Evolutionary conservation across 2,888 invertebrate species (phyloP).

Genomic region (Drosophila monieri): DNA sequence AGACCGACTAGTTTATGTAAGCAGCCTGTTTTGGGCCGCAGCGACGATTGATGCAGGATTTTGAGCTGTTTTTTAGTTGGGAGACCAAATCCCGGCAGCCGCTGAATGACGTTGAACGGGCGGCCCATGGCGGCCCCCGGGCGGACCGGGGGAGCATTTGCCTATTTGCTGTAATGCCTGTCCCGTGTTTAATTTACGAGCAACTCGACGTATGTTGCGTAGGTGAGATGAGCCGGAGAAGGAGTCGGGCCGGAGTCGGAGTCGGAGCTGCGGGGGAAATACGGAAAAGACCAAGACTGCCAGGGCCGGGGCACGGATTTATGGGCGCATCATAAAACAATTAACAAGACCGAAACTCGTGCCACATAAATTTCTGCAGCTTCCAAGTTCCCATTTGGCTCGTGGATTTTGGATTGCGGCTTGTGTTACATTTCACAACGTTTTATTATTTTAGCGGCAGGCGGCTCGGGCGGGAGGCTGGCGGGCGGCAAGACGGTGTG

Average conservation of each 20-base stretch:
- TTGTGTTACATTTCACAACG: conserved; percentile 75
- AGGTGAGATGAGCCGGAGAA: conserved; percentile 32
- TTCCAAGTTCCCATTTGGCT: conserved; percentile 18
- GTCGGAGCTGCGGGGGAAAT: not conserved
- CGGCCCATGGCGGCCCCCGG: conserved; percentile 25
- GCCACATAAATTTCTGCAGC: conserved; percentile 75
- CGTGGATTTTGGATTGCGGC: conserved; percentile 33
- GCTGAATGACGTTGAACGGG: conserved; percentile 45
- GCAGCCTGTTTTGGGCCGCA: conserved; percentile 18
- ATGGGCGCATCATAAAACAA: conserved; percentile 79
- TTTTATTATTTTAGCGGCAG: conserved; percentile 60
- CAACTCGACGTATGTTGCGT: conserved; percentile 62
- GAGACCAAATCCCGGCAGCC: conserved; percentile 17
- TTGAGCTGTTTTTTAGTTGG: conserved; percentile 48
- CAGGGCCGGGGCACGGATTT: conserved; percentile 60
- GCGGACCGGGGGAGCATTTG: conserved; percentile 50
- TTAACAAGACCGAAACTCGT: conserved; percentile 79
- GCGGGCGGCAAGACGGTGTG: conserved; percentile 28
- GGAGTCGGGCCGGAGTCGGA: conserved; percentile 35
- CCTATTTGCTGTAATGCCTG: conserved; percentile 62
- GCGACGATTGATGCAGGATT: conserved; percentile 71
- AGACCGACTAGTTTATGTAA: conserved; percentile 34
- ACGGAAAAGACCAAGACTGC: conserved; percentile 16
- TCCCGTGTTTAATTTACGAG: conserved; percentile 70
- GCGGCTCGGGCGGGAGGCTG: conserved; percentile 10